Evolutionary conservation across 2,113 vertebrate genomes (phyloP).

Genomic region (Pleuronectes platessa): DNA sequence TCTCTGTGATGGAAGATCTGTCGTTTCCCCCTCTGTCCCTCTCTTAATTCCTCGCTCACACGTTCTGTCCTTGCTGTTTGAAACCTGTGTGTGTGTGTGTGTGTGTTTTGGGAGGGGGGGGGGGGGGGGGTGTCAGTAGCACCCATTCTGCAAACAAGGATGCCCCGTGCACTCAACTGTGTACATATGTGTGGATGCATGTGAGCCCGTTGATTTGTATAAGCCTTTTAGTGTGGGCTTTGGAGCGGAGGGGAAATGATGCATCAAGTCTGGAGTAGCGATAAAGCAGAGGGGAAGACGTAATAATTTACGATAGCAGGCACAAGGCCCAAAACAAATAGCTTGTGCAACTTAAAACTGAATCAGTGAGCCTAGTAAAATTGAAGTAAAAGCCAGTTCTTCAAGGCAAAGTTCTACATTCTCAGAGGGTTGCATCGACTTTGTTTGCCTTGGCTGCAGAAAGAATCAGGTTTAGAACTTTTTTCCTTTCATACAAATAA

Average conservation of each 20-base stretch:
- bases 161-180: slow-evolving; percentile 42
- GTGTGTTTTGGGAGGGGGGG: not conserved
- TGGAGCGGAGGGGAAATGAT: slow-evolving; percentile 64
- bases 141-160: slow-evolving; percentile 52
- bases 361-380: slow-evolving; percentile 38
- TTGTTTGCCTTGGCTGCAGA: not conserved
- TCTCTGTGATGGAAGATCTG: slow-evolving; percentile 64
- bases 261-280: slow-evolving; percentile 61
- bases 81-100: slow-evolving; percentile 27
- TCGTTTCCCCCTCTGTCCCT: slow-evolving; percentile 9
- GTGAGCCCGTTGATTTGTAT: slow-evolving; percentile 7
- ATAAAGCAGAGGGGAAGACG: slow-evolving; percentile 68
- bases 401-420: not conserved
- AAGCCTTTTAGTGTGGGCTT: slow-evolving; percentile 1
- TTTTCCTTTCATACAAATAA: not conserved
- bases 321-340: slow-evolving; percentile 34
- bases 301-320: slow-evolving; percentile 50
- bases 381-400: slow-evolving; percentile 7
- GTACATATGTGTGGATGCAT: slow-evolving; percentile 24
- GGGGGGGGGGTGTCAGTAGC: slow-evolving; percentile 24
- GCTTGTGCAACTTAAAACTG: not conserved
- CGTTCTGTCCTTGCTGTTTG: slow-evolving; percentile 25
- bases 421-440: not conserved
- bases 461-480: not conserved
- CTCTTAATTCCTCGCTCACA: slow-evolving; percentile 35